phyloP scores from a whole-genome alignment of 2,113 vertebrate genomes.

The Sciurus niger region DNA sequence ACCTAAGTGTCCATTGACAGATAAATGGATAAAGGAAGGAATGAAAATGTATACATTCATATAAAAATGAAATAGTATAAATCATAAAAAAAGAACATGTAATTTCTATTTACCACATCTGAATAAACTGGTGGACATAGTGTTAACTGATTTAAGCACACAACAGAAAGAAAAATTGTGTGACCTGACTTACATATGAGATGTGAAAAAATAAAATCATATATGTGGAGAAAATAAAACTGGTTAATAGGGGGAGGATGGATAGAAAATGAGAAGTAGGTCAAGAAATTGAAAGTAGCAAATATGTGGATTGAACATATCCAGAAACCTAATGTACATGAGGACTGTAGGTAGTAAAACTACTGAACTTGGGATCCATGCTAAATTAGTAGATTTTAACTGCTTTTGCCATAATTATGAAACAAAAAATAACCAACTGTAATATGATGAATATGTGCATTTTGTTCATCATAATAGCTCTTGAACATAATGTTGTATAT shows the following conservation, averaged over 20 bases:
- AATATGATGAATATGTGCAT: not conserved
- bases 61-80: not conserved
- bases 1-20: not conserved
- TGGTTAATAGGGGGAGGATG: rapidly evolving
- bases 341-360: not conserved
- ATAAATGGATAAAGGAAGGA: not conserved
- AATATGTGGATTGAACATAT: not conserved
- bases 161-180: not conserved
- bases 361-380: not conserved
- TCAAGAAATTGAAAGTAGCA: not conserved
- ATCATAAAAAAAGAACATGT: not conserved
- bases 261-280: not conserved
- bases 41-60: not conserved
- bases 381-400: not conserved
- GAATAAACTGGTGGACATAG: not conserved
- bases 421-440: not conserved
- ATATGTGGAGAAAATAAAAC: not conserved
- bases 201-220: not conserved
- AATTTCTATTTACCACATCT: not conserved
- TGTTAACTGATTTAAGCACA: not conserved
- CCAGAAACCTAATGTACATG: not conserved
- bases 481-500: too few species aligned
- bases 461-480: not conserved
- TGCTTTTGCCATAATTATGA: not conserved
- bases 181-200: not conserved